A percentile compares a stretch with the other conserved stretches of the same genome.
phyloP scores from a whole-genome alignment of 2,113 vertebrate genomes.

The Athene noctua region DNA sequence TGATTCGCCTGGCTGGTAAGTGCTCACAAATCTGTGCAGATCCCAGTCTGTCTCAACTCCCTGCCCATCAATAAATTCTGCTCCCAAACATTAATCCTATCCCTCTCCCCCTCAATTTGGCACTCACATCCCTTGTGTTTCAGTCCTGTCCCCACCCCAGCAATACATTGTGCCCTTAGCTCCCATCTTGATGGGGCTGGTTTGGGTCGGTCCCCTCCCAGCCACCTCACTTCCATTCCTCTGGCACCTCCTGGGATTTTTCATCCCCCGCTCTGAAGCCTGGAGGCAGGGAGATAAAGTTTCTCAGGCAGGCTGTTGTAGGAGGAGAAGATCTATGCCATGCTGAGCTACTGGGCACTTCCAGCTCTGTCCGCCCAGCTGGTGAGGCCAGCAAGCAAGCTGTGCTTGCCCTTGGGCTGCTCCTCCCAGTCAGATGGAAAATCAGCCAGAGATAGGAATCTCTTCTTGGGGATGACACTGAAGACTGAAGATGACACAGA shows the following conservation, averaged over 20 bases:
- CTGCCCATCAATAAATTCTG: conserved; percentile 43
- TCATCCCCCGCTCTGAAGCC: conserved; percentile 4
- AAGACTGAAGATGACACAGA: background rate
- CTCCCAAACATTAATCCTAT: background rate
- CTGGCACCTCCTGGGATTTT: background rate
- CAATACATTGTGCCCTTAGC: background rate
- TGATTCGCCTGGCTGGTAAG: conserved; percentile 21
- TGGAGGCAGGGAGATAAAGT: conserved; percentile 28
- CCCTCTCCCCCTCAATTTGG: background rate
- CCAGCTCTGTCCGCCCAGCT: background rate
- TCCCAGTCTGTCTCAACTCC: background rate
- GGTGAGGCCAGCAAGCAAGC: background rate
- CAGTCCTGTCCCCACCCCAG: background rate
- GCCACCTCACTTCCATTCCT: background rate
- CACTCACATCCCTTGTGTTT: background rate
- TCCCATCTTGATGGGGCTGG: background rate
- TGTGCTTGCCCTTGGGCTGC: background rate
- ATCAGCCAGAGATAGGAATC: background rate
- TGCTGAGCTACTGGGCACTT: conserved; percentile 17
- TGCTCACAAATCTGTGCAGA: background rate
- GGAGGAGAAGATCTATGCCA: conserved; percentile 28
- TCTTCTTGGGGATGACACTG: background rate
- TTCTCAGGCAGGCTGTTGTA: conserved; percentile 25
- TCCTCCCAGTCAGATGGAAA: conserved; percentile 17
- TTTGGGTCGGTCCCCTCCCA: background rate